These are phyloP conservation scores for Agriopis aurantiaria DNA, from an alignment of 2,888 invertebrate genomes.

Conservation along the genomic window DNA sequence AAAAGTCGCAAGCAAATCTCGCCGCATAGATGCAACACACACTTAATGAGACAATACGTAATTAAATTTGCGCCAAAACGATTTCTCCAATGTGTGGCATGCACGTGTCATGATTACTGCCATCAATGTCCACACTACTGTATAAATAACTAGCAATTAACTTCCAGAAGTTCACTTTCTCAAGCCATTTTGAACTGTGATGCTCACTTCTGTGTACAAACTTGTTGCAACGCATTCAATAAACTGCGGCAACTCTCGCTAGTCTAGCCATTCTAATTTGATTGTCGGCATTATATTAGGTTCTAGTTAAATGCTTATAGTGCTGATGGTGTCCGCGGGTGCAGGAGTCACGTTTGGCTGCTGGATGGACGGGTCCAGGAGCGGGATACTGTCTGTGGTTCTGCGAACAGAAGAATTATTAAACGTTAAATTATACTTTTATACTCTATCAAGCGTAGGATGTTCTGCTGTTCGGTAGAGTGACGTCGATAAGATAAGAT, in stretches of 20 bases:
- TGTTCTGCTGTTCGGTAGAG: too few species aligned
- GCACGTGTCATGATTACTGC: too few species aligned
- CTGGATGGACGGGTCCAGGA: constrained; percentile 77
- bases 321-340: constrained; percentile 81
- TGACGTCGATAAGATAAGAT: too few species aligned
- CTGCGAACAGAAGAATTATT: constrained; percentile 53
- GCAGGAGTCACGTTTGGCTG: constrained; percentile 75
- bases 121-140: too few species aligned
- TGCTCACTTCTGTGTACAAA: background rate
- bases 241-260: background rate
- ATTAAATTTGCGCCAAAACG: too few species aligned
- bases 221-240: background rate
- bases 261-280: background rate
- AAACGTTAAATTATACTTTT: too few species aligned
- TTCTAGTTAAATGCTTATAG: constrained; percentile 78
- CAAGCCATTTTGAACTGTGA: background rate
- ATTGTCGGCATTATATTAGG: constrained; percentile 2
- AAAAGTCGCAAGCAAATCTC: too few species aligned
- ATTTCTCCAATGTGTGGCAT: too few species aligned
- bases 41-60: too few species aligned
- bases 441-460: too few species aligned
- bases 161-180: background rate
- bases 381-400: constrained; percentile 81
- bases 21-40: too few species aligned
- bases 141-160: too few species aligned